Evolutionary conservation across 2,888 invertebrate genomes (phyloP), one percentile per base, ranked within the genome.

Genomic region (Oscheius myriophilus): DNA sequence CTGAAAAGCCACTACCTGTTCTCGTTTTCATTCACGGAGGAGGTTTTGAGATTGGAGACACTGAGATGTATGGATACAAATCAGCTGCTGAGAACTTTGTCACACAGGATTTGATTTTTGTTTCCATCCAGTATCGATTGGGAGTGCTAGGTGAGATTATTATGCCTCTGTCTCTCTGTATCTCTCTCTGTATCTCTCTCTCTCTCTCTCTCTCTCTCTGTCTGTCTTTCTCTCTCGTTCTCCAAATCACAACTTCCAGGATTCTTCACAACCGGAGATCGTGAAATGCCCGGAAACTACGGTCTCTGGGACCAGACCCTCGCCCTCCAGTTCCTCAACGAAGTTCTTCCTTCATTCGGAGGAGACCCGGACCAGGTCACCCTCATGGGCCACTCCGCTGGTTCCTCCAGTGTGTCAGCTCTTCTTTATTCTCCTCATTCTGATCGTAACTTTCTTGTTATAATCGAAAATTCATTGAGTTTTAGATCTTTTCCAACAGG

Each of bases 251-350:
- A 33, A n/a, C 16, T 51, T 58, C 46, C n/a, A 74, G 74, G 80
- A 1, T 80, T 80, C 72, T 80, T 80, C 66, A 74, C 80, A 2
- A 74, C 77, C 1, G 80, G 80, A 21, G 77, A 78, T 45, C 59
- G 65, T 0, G 70, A 70, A 21, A 72, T 75, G n/a, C 71, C 78
- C 12, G 80, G 80, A 54, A 80, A 80, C 52, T 70, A 76, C 67
- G 80, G 80, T n/a, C 63, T 79, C 0, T 80, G 78, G 78, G 80
- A 80, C 70, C 72, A 73, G 59, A 78, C 80, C 0, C 55, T 75
- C 43, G 78, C 80, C 9, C 68, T 80, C 16, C 65, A 71, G 18
- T 80, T 80, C 71, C 66, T 80, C 7, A 77, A 80, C 39, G 78
- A 80, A 46, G 61, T 78, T 11, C 69, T 80, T 16, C 74, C 78